Base-by-base conservation (phyloP, 1,140 invertebrate genomes). In the Conus ventricosus region DNA sequence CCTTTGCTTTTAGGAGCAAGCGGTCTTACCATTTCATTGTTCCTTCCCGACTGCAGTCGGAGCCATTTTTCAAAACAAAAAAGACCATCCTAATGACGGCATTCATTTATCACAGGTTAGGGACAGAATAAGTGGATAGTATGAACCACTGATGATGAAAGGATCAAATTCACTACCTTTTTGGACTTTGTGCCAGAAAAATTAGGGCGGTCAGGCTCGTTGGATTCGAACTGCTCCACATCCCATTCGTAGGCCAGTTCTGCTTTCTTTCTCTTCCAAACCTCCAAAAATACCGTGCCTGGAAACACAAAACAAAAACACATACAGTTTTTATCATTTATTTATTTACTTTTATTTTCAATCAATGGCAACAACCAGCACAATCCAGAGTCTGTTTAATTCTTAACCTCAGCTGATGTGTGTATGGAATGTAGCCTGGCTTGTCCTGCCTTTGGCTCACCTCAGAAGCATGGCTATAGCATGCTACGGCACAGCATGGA, bases 231-330 rank as follows among this genome's bases (percentile, higher is more conserved):
- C 71, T 95, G 92, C 20, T 95, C 92, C 5, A 96, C 95, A 88
- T 95, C 93, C 95, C 95, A 96, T 84, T 95, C 91, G 91, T 95
- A 95, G 13, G 95, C 94, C 55, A 95, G 90, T 2, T 90, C 90
- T n/a, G 94, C 92, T 82, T 94, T 93, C 87, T 94, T 91, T 51
- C 95, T 76, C 91, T 95, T 95, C 95, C 95, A 96, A 5, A 95
- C 67, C 90, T 96, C 95, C 75, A 95, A 91, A 90, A 95, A 96
- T 63, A 95, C 89, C 13, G 95, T 95, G 67, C 95, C 95, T 60
- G 57, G 57, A 11, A 60, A 39, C 39, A 39, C 39, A 60, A 60
- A 60, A 60, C 15, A 15, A 4, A 60, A 60, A 60, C 57, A 60
- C 39, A 39, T 39, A 39, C 39, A 39, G 39, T 39, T 39, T 39